Conservation (phyloP, 2,797 vertebrate genomes). For the Micromesistius poutassou region DNA sequence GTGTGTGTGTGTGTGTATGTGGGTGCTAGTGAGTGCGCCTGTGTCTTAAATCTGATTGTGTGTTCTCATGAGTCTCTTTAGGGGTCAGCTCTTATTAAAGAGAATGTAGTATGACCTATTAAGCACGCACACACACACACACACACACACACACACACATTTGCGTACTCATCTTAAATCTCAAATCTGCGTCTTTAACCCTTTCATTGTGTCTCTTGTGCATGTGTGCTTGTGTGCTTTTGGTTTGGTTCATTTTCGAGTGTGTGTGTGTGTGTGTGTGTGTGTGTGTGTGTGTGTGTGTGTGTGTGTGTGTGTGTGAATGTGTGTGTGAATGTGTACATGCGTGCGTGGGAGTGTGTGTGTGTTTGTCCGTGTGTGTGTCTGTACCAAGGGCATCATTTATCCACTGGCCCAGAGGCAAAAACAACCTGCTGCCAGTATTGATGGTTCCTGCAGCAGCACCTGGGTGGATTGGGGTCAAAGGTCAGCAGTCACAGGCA, state of each 20-base stretch:
- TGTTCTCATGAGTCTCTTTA: background rate
- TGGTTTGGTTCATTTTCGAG: background rate
- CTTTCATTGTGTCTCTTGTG: background rate
- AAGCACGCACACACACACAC: background rate
- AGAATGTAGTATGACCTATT: background rate
- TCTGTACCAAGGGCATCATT: slow-evolving; percentile 69
- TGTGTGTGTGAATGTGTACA: slow-evolving; percentile 28
- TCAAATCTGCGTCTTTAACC: background rate
- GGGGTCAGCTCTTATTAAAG: background rate
- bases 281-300: slow-evolving; percentile 23
- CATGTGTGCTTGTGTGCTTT: slow-evolving; percentile 2
- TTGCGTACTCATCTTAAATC: background rate
- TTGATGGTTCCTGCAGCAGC: slow-evolving; percentile 67
- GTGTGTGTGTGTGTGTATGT: slow-evolving; percentile 14
- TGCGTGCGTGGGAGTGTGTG: slow-evolving; percentile 2
- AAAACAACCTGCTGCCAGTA: slow-evolving; percentile 74
- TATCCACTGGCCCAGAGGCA: slow-evolving; percentile 68
- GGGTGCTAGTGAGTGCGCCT: slow-evolving; percentile 7
- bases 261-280: slow-evolving; percentile 3
- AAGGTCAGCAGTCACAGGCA: slow-evolving; percentile 71
- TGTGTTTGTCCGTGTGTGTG: slow-evolving; percentile 22
- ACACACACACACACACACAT: background rate
- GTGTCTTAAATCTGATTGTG: background rate
- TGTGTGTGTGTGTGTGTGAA: slow-evolving; percentile 23
- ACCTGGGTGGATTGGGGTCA: slow-evolving; percentile 74